phyloP scores from a whole-genome alignment of 1,140 invertebrate genomes.

The Drosophila carrolli region DNA sequence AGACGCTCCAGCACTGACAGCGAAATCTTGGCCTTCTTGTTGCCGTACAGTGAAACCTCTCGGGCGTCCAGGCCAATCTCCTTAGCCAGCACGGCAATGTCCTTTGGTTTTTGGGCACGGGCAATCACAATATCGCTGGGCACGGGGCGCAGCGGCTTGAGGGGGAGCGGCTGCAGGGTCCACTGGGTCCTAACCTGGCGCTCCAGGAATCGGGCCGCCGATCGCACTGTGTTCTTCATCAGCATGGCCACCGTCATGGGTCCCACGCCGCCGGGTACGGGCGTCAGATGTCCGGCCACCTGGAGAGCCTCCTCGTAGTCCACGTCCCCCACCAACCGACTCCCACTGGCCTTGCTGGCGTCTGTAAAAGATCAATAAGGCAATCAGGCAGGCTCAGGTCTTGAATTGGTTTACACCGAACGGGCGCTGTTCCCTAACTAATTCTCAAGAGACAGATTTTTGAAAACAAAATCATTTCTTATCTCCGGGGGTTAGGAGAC shows the following conservation, averaged over 20 bases:
- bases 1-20: constrained; percentile 93
- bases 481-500: constrained; percentile 33
- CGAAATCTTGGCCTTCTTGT: constrained; percentile 97
- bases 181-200: constrained; percentile 87
- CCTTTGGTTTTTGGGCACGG: constrained; percentile 94
- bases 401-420: background rate
- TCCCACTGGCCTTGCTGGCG: constrained; percentile 92
- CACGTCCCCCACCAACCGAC: constrained; percentile 97
- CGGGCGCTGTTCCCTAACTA: constrained; percentile 17
- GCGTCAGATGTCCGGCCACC: constrained; percentile 96
- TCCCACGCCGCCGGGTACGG: constrained; percentile 98
- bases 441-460: constrained; percentile 1
- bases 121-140: constrained; percentile 97
- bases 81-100: constrained; percentile 90
- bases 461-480: constrained; percentile 39
- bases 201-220: constrained; percentile 89
- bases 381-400: background rate
- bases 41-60: constrained; percentile 96
- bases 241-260: constrained; percentile 99
- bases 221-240: constrained; percentile 96
- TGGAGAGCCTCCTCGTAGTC: constrained; percentile 92
- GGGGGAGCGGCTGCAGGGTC: constrained; percentile 87
- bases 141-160: constrained; percentile 88
- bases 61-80: constrained; percentile 93
- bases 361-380: constrained; percentile 86